These are phyloP conservation scores for Rattus rattus DNA, from an alignment of 2,113 vertebrate genomes.

Conservation along the genomic window DNA sequence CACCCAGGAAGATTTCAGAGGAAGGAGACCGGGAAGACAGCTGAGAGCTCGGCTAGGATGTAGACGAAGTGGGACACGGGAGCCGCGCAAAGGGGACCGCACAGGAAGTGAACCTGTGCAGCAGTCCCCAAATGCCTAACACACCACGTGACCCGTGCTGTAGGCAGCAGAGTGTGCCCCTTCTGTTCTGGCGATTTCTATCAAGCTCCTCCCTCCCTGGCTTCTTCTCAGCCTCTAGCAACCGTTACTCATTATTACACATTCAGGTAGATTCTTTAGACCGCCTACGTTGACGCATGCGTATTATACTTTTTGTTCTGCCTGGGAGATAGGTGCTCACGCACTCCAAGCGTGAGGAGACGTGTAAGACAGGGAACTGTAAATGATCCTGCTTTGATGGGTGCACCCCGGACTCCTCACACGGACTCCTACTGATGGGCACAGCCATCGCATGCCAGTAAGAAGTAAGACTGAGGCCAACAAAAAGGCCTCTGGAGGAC, in stretches of 20 bases:
- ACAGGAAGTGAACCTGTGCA: not conserved
- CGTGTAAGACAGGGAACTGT: not conserved
- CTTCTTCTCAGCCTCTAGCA: not conserved
- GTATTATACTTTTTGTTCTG: not conserved
- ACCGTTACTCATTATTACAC: not conserved
- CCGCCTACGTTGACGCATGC: not conserved
- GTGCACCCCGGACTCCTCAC: not conserved
- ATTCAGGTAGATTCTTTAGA: not conserved
- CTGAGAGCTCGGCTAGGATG: fast-evolving
- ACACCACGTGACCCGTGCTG: not conserved
- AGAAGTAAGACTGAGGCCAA: not conserved
- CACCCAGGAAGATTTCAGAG: not conserved
- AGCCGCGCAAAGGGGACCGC: not conserved
- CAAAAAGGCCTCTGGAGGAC: not conserved
- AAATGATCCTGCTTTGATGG: not conserved
- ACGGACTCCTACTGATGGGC: not conserved
- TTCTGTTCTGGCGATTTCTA: not conserved
- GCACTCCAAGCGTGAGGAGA: not conserved
- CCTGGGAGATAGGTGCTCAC: not conserved
- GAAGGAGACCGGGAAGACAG: not conserved
- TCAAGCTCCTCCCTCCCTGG: no score
- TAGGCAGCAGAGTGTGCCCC: no score
- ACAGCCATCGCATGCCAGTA: not conserved
- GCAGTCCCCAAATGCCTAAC: not conserved
- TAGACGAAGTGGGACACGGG: not conserved